Evolutionary conservation across 2,888 invertebrate species (phyloP).

Genomic region (Heterodera filipjevi): DNA sequence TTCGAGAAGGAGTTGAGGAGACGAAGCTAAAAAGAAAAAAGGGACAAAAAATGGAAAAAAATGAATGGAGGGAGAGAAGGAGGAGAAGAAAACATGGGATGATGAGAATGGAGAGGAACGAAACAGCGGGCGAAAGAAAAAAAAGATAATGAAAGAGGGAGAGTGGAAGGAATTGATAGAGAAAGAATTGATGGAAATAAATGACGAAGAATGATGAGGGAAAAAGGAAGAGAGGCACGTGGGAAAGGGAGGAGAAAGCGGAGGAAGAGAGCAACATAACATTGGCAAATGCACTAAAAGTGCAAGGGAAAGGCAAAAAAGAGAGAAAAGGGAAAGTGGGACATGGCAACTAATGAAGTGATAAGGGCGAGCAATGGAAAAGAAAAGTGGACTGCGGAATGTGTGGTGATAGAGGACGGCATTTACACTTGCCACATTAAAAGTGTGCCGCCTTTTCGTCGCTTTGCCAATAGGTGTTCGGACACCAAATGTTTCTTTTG

Average conservation of each 20-base stretch:
- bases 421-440: too few relatives aligned
- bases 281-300: background rate
- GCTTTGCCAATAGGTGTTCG: too few relatives aligned
- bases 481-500: too few relatives aligned
- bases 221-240: background rate
- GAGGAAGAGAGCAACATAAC: background rate
- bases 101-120: background rate
- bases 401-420: too few relatives aligned
- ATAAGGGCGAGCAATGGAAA: background rate
- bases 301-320: background rate
- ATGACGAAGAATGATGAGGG: background rate
- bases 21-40: background rate
- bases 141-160: background rate
- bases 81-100: background rate
- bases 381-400: background rate
- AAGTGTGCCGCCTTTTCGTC: too few relatives aligned
- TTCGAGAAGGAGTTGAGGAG: background rate
- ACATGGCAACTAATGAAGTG: background rate
- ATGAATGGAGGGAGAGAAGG: background rate
- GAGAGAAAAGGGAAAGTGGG: background rate
- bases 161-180: background rate
- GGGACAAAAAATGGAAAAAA: background rate
- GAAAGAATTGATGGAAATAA: background rate
- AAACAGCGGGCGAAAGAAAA: too few relatives aligned
- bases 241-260: background rate